Percentiles rank a stretch among this genome's conserved stretches.
Evolutionary conservation across 2,797 vertebrate genomes (phyloP).

Genomic region (Thunnus albacares): DNA sequence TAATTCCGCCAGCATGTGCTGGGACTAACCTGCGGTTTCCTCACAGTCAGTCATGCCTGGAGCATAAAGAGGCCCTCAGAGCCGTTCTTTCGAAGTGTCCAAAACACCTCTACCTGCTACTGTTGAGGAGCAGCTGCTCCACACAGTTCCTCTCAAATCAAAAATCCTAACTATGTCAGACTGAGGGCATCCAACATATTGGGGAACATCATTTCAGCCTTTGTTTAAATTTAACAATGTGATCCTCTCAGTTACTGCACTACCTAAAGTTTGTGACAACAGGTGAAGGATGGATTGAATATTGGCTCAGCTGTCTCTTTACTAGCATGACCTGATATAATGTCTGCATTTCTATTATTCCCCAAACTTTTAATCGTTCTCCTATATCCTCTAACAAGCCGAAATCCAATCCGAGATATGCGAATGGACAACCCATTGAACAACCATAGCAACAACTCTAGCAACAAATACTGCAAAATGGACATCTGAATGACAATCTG

Average conservation of each 20-base stretch:
- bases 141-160: background rate
- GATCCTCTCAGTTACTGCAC: slow-evolving; percentile 5
- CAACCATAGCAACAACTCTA: too few relatives aligned
- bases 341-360: background rate
- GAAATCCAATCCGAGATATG: background rate
- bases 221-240: slow-evolving; percentile 11
- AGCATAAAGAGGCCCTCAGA: slow-evolving; percentile 5
- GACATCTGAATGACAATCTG: too few relatives aligned
- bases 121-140: background rate
- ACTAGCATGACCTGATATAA: slow-evolving; percentile 5
- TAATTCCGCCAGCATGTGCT: slow-evolving; percentile 16
- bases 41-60: slow-evolving; percentile 9
- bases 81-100: slow-evolving; percentile 7
- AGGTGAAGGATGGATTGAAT: background rate
- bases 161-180: background rate
- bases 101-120: background rate
- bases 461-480: too few relatives aligned
- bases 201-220: slow-evolving; percentile 10
- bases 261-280: background rate
- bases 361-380: background rate
- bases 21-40: slow-evolving; percentile 16
- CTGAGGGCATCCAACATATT: slow-evolving; percentile 11
- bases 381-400: background rate
- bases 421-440: too few relatives aligned
- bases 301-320: background rate